Evolutionary conservation across 2,113 vertebrate species (phyloP).

Genomic region (Pelmatolapia mariae): DNA sequence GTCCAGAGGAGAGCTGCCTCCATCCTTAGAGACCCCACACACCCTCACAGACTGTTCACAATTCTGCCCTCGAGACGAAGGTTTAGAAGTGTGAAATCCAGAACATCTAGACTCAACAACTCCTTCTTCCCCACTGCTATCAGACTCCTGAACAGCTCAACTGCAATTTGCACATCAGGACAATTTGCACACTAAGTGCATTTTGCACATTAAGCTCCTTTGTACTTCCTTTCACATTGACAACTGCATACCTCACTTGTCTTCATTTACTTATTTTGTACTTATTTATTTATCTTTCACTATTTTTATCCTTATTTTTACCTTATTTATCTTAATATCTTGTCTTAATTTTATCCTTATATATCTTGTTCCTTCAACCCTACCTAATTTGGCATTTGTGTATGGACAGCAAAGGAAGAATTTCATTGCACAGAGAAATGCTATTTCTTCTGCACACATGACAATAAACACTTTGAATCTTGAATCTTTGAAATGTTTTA

Average conservation of each 20-base stretch:
- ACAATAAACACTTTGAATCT: rapidly evolving
- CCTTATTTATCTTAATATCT: rapidly evolving
- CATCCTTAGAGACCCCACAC: background rate
- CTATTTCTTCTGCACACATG: background rate
- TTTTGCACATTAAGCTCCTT: background rate
- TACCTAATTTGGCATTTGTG: rapidly evolving
- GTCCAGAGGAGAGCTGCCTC: background rate
- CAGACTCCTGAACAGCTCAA: background rate
- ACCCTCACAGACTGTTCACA: background rate
- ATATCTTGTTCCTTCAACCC: background rate
- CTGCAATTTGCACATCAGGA: background rate
- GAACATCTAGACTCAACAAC: background rate
- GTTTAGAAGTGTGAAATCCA: background rate
- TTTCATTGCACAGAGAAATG: background rate
- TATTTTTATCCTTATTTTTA: background rate
- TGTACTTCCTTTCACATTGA: background rate
- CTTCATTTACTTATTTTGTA: background rate
- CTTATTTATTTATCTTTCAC: background rate
- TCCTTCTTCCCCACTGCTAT: background rate
- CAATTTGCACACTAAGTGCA: background rate
- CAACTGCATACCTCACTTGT: background rate
- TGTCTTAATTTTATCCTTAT: background rate
- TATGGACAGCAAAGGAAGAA: background rate
- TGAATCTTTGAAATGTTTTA: background rate
- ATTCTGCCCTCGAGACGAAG: rapidly evolving